These are phyloP conservation scores for Rhorus exstirpatorius DNA, from an alignment of 2,888 invertebrate genomes.

Conservation along the genomic window DNA sequence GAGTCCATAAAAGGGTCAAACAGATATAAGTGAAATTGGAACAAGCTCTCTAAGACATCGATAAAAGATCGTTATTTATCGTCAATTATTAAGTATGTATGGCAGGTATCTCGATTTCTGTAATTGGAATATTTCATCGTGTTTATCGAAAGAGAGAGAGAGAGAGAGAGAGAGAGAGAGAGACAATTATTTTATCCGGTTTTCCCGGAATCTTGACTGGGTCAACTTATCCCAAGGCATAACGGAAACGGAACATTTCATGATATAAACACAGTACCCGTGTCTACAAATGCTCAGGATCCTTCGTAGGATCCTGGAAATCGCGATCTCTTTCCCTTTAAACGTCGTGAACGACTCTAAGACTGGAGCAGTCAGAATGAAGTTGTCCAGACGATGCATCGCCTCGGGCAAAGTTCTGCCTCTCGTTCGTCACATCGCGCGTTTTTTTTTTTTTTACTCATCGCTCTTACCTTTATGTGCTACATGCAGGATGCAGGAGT, in stretches of 20 bases:
- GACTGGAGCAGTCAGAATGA: slow-evolving; percentile 39
- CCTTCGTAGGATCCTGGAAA: slow-evolving; percentile 46
- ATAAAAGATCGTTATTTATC: slow-evolving; percentile 43
- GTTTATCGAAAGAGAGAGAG: not conserved
- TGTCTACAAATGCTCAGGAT: slow-evolving; percentile 35
- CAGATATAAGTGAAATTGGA: slow-evolving; percentile 57
- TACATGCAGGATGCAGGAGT: slow-evolving; percentile 34
- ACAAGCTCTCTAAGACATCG: slow-evolving; percentile 51
- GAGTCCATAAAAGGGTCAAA: not conserved
- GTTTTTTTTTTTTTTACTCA: slow-evolving; percentile 23
- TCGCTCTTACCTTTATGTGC: slow-evolving; percentile 20
- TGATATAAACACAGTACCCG: slow-evolving; percentile 9
- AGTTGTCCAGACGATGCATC: slow-evolving; percentile 45
- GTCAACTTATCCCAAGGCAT: slow-evolving; percentile 50
- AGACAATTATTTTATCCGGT: slow-evolving; percentile 49
- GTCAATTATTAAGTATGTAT: slow-evolving; percentile 25
- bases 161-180: slow-evolving; percentile 5
- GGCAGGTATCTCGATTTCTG: not conserved
- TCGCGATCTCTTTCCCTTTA: slow-evolving; percentile 39
- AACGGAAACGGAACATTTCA: slow-evolving; percentile 54
- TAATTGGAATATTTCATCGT: slow-evolving; percentile 55
- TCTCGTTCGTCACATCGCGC: slow-evolving; percentile 41
- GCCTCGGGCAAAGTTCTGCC: slow-evolving; percentile 61
- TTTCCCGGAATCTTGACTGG: slow-evolving; percentile 47
- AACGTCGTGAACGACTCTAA: slow-evolving; percentile 15